Evolutionary conservation across 2,113 vertebrate species (phyloP).

Genomic region (Otis tarda): DNA sequence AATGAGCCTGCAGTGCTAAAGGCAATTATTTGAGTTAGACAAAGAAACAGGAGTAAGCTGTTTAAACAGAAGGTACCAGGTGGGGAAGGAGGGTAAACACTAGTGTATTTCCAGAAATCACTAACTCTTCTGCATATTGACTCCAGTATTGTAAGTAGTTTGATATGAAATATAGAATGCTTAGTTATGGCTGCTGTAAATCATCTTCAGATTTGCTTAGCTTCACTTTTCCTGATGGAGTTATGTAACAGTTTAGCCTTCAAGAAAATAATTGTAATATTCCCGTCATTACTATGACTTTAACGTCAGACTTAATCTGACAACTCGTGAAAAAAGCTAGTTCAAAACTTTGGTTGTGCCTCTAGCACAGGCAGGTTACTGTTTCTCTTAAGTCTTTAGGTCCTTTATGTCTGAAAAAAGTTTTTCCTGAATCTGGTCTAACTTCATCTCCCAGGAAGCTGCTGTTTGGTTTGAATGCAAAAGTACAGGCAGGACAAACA

Average conservation of each 20-base stretch:
- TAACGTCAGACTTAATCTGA: not conserved
- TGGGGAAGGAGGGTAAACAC: not conserved
- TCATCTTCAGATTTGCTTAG: not conserved
- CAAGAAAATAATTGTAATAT: not conserved
- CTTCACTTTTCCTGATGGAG: not conserved
- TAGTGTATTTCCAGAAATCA: not conserved
- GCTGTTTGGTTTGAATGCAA: not conserved
- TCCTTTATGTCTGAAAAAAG: not conserved
- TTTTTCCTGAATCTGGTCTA: not conserved
- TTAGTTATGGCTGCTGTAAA: not conserved
- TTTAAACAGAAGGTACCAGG: not conserved
- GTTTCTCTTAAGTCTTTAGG: not conserved
- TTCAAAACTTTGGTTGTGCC: not conserved
- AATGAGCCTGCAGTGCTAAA: not conserved
- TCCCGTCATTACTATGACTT: not conserved
- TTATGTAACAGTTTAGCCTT: not conserved
- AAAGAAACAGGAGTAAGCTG: not conserved
- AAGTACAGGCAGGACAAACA: not conserved
- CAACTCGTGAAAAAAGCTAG: not conserved
- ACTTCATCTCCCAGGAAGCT: not conserved
- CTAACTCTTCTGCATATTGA: not conserved
- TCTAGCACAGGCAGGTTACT: not conserved
- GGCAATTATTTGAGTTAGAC: not conserved
- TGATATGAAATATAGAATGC: not conserved
- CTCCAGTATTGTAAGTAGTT: not conserved